phyloP scores from a whole-genome alignment of 2,888 invertebrate species.

The Lithodes maja region DNA sequence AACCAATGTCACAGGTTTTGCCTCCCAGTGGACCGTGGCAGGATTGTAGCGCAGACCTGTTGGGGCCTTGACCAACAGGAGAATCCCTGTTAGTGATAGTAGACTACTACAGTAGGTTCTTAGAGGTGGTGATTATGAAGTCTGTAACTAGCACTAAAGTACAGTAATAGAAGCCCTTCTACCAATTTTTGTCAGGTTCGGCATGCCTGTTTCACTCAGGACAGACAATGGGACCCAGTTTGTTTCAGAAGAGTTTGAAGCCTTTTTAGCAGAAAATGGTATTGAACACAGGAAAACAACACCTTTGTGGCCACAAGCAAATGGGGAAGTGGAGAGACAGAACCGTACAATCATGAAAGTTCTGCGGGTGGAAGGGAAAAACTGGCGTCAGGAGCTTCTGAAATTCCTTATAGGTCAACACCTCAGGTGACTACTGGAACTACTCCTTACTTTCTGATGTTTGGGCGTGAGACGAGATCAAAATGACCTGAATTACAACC shows the following conservation, averaged over 20 bases:
- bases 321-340: slow-evolving; percentile 16
- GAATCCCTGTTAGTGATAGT: too few relatives aligned
- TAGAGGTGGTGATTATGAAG: too few relatives aligned
- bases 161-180: too few relatives aligned
- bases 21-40: too few relatives aligned
- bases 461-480: not conserved
- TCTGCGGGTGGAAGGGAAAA: not conserved
- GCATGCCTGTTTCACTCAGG: too few relatives aligned
- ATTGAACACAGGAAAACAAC: not conserved
- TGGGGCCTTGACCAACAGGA: too few relatives aligned
- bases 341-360: slow-evolving; percentile 10
- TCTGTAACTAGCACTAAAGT: too few relatives aligned
- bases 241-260: slow-evolving; percentile 2
- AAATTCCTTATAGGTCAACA: slow-evolving; percentile 6
- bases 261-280: not conserved
- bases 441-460: not conserved
- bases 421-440: not conserved
- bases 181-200: too few relatives aligned
- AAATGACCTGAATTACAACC: not conserved
- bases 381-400: not conserved
- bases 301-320: slow-evolving; percentile 13
- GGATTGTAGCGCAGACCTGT: too few relatives aligned
- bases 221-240: too few relatives aligned
- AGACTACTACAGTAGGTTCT: too few relatives aligned
- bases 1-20: too few relatives aligned